Base-by-base conservation (phyloP, 2,113 vertebrate genomes). In the Gavialis gangeticus region DNA sequence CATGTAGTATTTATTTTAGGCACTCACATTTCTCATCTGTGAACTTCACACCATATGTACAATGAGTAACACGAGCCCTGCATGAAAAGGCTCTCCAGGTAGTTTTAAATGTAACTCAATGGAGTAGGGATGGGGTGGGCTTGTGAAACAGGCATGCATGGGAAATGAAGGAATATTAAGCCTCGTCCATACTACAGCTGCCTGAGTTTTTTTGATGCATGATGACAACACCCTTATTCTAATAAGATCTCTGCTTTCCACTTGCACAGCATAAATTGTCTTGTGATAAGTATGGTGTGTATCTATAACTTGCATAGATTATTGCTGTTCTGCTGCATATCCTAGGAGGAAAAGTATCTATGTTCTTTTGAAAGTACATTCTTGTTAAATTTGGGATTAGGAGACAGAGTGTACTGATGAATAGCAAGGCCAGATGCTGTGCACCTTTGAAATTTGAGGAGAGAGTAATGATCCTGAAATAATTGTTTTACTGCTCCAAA, bases 21-120 rank as follows among this genome's bases (percentile, higher is more conserved):
- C 78, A 27, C 88, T 97, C 96, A 92, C 95, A 97, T 97, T 98
- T 98, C 92, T 98, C 97, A 96, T 98, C 97, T 97, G 97, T 97
- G 97, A 98, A 98, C 98, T 98, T 98, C 98, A 95, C 93, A 97
- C 97, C 97, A 96, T 96, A 98, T 97, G 96, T 97, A 97, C 97
- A 96, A 97, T 80, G 88, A 96, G 94, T 91, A 97, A 94, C 96
- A 91, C 81, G 91, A 89, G 84, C 82, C 73, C 85, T 75, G 79
- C 69, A 4, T 88, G 93, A 92, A 93, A 95, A 96, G 92, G 88
- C 92, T 97, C 94, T 97, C 96, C 90, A 84, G 95, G 91, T 97
- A 95, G 86, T 94, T 97, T 96, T 89, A 94, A 97, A 96, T 88
- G 91, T 67, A 88, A 92, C 91, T 93, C 88, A 24, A 66, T 30